A percentile compares a stretch with the other conserved stretches of the same genome.
Evolutionary conservation across 2,888 invertebrate genomes (phyloP).

Genomic region (Serripes groenlandicus): DNA sequence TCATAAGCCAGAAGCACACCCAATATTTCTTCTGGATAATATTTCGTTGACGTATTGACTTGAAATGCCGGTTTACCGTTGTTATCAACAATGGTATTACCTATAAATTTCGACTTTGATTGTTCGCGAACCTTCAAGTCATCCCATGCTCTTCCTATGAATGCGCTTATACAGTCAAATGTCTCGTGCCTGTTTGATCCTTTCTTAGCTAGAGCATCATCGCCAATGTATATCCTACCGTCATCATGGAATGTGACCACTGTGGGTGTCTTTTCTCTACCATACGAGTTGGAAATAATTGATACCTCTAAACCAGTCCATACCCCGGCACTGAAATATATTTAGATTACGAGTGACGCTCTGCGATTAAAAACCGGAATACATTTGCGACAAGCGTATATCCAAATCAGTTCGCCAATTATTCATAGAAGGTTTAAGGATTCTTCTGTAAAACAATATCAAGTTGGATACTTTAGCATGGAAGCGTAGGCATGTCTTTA

Average conservation of each 20-base stretch:
- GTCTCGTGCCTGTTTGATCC: neutral
- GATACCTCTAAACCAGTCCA: neutral
- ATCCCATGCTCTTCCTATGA: conserved; percentile 1
- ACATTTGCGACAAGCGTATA: too few species aligned
- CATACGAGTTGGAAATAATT: conserved; percentile 1
- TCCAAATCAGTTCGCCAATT: too few species aligned
- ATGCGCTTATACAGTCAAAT: neutral
- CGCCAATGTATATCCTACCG: conserved; percentile 2
- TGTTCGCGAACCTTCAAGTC: neutral
- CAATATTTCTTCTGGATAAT: conserved; percentile 6
- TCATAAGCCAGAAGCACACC: neutral
- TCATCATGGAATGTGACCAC: neutral
- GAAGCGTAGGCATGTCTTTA: too few species aligned
- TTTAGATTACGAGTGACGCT: too few species aligned
- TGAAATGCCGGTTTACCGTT: conserved; percentile 6
- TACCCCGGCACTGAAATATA: conserved; percentile 9
- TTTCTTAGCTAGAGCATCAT: neutral
- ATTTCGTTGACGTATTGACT: neutral
- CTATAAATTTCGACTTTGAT: neutral
- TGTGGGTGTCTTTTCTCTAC: neutral
- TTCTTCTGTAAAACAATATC: too few species aligned
- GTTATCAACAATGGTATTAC: neutral
- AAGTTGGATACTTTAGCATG: too few species aligned
- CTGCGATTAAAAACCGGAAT: too few species aligned
- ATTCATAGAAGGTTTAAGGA: too few species aligned